These are phyloP conservation scores for Odobenus rosmarus DNA, from an alignment of 2,113 vertebrate genomes.

Conservation along the genomic window DNA sequence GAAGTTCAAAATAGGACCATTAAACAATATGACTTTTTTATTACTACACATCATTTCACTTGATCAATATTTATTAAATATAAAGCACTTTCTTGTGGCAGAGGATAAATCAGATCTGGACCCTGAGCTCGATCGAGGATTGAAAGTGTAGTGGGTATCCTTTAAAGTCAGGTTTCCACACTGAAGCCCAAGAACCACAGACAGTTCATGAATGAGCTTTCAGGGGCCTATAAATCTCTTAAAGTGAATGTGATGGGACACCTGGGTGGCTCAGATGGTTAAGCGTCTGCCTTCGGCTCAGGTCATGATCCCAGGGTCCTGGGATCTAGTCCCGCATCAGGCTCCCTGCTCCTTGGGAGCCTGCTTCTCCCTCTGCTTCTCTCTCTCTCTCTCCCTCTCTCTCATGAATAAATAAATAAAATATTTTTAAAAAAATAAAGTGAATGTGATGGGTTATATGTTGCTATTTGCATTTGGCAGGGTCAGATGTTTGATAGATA, in stretches of 20 bases:
- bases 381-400: too few relatives aligned
- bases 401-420: too few relatives aligned
- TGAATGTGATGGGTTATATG: background rate
- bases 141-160: background rate
- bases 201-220: background rate
- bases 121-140: background rate
- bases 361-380: too few relatives aligned
- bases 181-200: background rate
- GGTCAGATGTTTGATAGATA: background rate
- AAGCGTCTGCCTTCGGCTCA: too few relatives aligned
- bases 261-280: too few relatives aligned
- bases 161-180: background rate
- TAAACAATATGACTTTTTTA: background rate
- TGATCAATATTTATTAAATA: background rate
- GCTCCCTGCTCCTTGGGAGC: too few relatives aligned
- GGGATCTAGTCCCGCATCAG: too few relatives aligned
- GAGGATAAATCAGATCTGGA: background rate
- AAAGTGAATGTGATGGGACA: background rate
- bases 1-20: background rate
- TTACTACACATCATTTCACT: background rate
- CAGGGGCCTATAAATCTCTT: background rate
- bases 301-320: too few relatives aligned
- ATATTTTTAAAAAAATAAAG: background rate
- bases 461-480: background rate
- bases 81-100: background rate